Evolutionary conservation across 2,888 invertebrate genomes (phyloP).

Genomic region (Sesamia inferens): DNA sequence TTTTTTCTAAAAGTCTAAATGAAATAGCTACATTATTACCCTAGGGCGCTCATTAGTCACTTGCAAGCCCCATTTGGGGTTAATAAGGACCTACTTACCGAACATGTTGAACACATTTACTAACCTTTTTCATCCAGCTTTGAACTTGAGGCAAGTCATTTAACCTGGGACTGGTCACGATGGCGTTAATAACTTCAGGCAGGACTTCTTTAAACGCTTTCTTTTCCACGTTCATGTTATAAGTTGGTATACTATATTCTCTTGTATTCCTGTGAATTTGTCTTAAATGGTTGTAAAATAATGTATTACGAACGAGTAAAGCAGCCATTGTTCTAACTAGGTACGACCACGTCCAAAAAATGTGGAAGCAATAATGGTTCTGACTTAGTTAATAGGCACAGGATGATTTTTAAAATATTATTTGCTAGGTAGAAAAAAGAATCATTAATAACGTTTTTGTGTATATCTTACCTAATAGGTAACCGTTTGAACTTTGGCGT

Average conservation of each 20-base stretch:
- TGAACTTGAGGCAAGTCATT: conserved; percentile 34
- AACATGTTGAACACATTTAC: no score
- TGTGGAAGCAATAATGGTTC: neutral
- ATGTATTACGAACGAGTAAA: neutral
- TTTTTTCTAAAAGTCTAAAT: no score
- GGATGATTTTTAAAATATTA: neutral
- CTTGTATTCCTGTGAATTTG: conserved; percentile 3
- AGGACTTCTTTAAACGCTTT: conserved; percentile 27
- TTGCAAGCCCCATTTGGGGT: no score
- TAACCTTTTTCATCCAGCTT: conserved; percentile 46
- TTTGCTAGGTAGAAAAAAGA: neutral
- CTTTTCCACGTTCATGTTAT: conserved; percentile 27
- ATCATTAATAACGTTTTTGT: neutral
- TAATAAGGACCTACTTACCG: no score
- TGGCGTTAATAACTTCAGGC: conserved; percentile 41
- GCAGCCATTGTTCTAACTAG: conserved; percentile 5
- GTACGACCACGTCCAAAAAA: neutral
- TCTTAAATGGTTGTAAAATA: conserved; percentile 27
- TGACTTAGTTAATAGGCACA: neutral
- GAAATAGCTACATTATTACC: no score
- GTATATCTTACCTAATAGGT: neutral
- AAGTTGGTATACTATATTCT: neutral
- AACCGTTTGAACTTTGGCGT: neutral
- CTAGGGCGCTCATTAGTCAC: no score
- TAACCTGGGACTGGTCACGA: conserved; percentile 27